Evolutionary conservation across 2,888 invertebrate genomes (phyloP).

Genomic region (Drosophila villosipedis): DNA sequence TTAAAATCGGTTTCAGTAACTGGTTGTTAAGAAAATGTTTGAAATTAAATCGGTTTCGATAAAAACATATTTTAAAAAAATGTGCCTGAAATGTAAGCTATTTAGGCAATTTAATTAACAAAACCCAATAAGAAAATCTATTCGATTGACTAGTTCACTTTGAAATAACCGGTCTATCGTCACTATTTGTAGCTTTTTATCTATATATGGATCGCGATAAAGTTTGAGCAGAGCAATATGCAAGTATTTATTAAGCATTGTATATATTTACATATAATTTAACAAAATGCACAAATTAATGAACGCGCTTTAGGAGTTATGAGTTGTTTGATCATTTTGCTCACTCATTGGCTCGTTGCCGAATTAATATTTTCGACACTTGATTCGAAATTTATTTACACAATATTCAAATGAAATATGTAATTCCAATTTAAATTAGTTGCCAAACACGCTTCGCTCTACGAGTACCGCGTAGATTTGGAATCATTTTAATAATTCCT

Average conservation of each 20-base stretch:
- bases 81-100: background rate
- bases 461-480: slow-evolving; percentile 19
- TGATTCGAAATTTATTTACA: slow-evolving; percentile 68
- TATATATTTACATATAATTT: slow-evolving; percentile 39
- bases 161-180: background rate
- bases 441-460: slow-evolving; percentile 28
- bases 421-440: slow-evolving; percentile 68
- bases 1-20: background rate
- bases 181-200: background rate
- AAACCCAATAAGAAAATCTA: background rate
- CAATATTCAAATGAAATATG: slow-evolving; percentile 69
- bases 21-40: background rate
- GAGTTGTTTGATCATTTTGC: slow-evolving; percentile 35
- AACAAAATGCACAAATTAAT: slow-evolving; percentile 44
- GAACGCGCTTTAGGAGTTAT: slow-evolving; percentile 45
- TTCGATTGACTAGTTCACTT: background rate
- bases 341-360: slow-evolving; percentile 32
- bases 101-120: background rate
- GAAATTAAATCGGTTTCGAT: background rate
- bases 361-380: slow-evolving; percentile 70
- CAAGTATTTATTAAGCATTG: slow-evolving; percentile 29
- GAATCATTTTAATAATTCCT: slow-evolving; percentile 15
- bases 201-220: background rate
- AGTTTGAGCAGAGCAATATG: slow-evolving; percentile 5
- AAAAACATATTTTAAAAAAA: background rate